Percentiles rank a stretch among this genome's conserved stretches.
These are phyloP conservation scores for Parapsyche elsis DNA, from an alignment of 1,140 invertebrate genomes.

Conservation along the genomic window DNA sequence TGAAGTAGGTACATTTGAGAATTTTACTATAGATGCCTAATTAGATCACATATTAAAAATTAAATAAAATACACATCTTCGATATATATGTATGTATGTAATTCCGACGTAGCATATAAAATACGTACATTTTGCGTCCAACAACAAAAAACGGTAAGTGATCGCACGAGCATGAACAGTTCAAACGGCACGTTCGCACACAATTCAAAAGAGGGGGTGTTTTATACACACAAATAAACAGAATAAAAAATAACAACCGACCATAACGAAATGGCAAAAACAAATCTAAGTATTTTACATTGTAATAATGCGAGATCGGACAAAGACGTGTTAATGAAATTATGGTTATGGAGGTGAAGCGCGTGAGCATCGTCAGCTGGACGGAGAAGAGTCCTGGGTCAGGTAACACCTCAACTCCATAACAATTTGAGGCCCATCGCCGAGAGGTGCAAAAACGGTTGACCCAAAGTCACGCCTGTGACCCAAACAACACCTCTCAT, in stretches of 20 bases:
- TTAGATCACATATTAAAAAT: too few species aligned
- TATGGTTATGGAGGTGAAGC: neutral
- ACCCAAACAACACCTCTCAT: constrained; percentile 59
- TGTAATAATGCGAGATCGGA: neutral
- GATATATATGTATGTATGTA: too few species aligned
- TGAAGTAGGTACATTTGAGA: too few species aligned
- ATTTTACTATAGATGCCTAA: too few species aligned
- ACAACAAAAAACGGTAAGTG: constrained; percentile 17
- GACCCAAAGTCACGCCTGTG: constrained; percentile 69
- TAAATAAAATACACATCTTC: too few species aligned
- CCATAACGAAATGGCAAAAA: too few species aligned
- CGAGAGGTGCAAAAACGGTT: constrained; percentile 69
- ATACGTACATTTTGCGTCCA: neutral
- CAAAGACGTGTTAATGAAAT: constrained; percentile 11
- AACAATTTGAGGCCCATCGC: constrained; percentile 70
- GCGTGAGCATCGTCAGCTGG: constrained; percentile 23
- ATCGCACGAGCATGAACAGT: constrained; percentile 23
- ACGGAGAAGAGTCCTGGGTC: neutral
- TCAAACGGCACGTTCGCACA: constrained; percentile 39
- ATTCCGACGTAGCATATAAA: too few species aligned
- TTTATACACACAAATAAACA: constrained; percentile 3
- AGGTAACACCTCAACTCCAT: constrained; percentile 57
- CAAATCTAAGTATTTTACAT: too few species aligned
- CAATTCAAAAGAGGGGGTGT: neutral
- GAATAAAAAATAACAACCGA: neutral